Percentiles rank a stretch among this genome's conserved stretches.
phyloP scores from a whole-genome alignment of 2,113 vertebrate species.

The Phrynosoma blainvillii region DNA sequence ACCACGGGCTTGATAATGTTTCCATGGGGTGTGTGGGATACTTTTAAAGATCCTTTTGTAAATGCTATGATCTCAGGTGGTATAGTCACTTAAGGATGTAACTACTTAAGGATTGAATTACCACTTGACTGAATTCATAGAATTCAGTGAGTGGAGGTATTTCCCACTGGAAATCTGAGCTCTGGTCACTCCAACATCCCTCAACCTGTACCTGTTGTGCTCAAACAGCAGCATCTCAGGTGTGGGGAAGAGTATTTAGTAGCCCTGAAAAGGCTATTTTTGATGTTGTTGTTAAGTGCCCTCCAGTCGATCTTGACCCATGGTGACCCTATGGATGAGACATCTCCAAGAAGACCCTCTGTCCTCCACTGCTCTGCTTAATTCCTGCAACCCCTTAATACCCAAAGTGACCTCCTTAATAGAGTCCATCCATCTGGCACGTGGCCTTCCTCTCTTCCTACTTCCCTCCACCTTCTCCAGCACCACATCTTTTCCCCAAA shows the following conservation, averaged over 20 bases:
- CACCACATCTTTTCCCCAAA: no score
- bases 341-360: no score
- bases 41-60: neutral
- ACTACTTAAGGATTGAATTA: neutral
- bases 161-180: neutral
- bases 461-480: no score
- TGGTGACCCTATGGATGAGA: no score
- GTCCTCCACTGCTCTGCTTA: no score
- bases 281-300: no score
- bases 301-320: no score
- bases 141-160: neutral
- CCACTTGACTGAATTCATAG: neutral
- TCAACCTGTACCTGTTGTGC: neutral
- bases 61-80: neutral
- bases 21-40: neutral
- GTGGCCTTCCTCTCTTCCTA: no score
- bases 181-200: neutral
- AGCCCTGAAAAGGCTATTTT: neutral
- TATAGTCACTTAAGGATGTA: no score
- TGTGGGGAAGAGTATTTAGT: accelerated
- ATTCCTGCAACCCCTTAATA: no score
- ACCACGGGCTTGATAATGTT: neutral
- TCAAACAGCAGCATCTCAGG: neutral
- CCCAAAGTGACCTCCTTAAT: no score
- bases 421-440: no score